Conservation (phyloP, 2,113 vertebrate species). For the Turdus rufiventris region DNA sequence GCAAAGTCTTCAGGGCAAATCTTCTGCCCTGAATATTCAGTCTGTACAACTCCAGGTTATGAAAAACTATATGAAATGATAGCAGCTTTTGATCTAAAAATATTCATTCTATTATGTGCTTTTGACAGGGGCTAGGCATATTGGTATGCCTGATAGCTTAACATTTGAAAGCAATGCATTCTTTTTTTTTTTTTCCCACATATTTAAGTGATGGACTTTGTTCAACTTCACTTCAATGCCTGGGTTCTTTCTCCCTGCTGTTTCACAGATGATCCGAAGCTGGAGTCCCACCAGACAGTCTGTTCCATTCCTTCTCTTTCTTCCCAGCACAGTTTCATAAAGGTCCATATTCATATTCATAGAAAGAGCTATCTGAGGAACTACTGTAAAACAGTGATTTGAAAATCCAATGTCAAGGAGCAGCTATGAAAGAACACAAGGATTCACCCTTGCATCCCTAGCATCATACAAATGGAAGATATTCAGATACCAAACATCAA, state of each 20-base stretch:
- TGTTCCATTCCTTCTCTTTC: not conserved
- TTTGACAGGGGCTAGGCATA: not conserved
- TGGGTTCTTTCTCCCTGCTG: not conserved
- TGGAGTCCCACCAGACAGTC: not conserved
- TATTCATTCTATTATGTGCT: not conserved
- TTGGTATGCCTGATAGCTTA: not conserved
- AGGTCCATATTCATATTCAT: not conserved
- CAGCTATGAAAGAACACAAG: not conserved
- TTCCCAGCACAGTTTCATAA: not conserved
- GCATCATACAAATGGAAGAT: not conserved
- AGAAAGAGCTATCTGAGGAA: not conserved
- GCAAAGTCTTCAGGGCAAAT: not conserved
- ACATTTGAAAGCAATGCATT: not conserved
- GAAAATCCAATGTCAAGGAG: not conserved
- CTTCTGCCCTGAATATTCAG: conserved; percentile 18
- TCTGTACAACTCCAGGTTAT: not conserved
- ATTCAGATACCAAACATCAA: not conserved
- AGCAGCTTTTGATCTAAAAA: conserved; percentile 11
- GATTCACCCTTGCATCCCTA: not conserved
- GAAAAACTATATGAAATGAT: not conserved
- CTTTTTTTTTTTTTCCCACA: not conserved
- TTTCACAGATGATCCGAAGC: not conserved
- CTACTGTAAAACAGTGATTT: not conserved
- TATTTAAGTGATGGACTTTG: not conserved
- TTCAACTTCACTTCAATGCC: not conserved